Base-by-base conservation (phyloP, 2,113 vertebrate species). In the Calidris pugnax region DNA sequence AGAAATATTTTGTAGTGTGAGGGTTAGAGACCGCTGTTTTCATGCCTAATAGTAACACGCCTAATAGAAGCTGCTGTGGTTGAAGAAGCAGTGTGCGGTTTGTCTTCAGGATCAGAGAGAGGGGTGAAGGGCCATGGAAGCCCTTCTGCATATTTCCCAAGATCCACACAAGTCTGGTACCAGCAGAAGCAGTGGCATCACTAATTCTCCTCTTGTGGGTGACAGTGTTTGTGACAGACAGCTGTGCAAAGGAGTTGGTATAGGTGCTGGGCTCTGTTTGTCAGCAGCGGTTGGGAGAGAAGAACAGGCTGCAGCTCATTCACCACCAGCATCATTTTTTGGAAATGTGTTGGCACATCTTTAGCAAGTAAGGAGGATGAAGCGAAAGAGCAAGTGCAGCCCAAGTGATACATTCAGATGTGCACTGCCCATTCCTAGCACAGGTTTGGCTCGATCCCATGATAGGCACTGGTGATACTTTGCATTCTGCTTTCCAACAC, bases 81-180 rank as follows among this genome's bases (percentile, higher is more conserved):
- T 35, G 55, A 47, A 43, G 51, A 50, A 41, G 8, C 6, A 35
- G 14, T 45, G 78, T 81, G 35, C 8, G 32, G 8, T 10, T 91
- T 74, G 59, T 35, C 15, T 75, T 89, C 23, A 48, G 32, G 35
- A 60, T 43, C 18, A 69, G 53, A 68, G 26, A 71, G 19, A 41
- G 10, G 1, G 2, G 1, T 45, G 14, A 71, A 56, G 24, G 5
- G 12, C 30, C 20, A 5, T 0, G 0, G 22, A 80, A 85, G 14
- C 5, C 18, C 14, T n/a, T 53, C 18, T 47, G 8, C 6, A 7
- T 17, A 5, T 51, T n/a, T 62, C 39, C 15, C 41, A 53, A 41
- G 9, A 56, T 28, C 30, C 30, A 2, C 2, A 2, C 33, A 62
- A 72, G 8, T 21, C 53, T 62, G 13, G 2, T 83, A 32, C 50